Percentiles rank a stretch among this genome's conserved stretches.
Evolutionary conservation across 2,797 vertebrate genomes (phyloP).

Genomic region (Acrossocheilus wenchowensis): DNA sequence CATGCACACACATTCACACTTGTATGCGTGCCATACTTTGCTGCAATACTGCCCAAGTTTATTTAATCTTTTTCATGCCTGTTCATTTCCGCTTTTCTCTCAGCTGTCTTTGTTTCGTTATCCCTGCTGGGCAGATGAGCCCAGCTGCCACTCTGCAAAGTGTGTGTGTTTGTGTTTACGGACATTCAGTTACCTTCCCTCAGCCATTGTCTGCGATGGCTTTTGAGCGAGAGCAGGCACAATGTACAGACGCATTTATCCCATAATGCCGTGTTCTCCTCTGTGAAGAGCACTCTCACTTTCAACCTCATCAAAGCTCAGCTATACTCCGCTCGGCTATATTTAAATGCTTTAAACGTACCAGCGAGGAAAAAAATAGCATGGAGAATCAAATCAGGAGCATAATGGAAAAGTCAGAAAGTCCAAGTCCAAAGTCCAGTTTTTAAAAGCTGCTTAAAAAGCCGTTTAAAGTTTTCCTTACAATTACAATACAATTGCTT

Average conservation of each 20-base stretch:
- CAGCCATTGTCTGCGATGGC: slow-evolving; percentile 25
- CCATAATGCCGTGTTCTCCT: slow-evolving; percentile 43
- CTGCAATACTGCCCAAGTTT: not conserved
- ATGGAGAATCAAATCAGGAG: slow-evolving; percentile 10
- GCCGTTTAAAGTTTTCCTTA: not conserved
- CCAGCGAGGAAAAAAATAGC: not conserved
- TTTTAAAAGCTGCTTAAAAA: slow-evolving; percentile 17
- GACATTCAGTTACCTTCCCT: slow-evolving; percentile 39
- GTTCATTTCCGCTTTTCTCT: slow-evolving; percentile 29
- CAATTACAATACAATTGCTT: not conserved
- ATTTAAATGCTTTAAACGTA: slow-evolving; percentile 40
- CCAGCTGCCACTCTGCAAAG: slow-evolving; percentile 40
- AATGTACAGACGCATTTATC: slow-evolving; percentile 29
- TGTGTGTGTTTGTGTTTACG: slow-evolving; percentile 36
- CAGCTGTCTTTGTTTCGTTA: slow-evolving; percentile 44
- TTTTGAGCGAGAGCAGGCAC: slow-evolving; percentile 34
- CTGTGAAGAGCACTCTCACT: slow-evolving; percentile 36
- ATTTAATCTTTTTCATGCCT: slow-evolving; percentile 21
- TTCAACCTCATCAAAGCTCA: slow-evolving; percentile 42
- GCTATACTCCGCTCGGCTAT: slow-evolving; percentile 25
- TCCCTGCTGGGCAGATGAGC: slow-evolving; percentile 32
- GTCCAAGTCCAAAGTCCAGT: not conserved
- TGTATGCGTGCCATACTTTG: slow-evolving; percentile 11
- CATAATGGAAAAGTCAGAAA: slow-evolving; percentile 13
- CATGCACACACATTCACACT: not conserved